Evolutionary conservation across 2,113 vertebrate genomes (phyloP).

Genomic region (Bos indicus): DNA sequence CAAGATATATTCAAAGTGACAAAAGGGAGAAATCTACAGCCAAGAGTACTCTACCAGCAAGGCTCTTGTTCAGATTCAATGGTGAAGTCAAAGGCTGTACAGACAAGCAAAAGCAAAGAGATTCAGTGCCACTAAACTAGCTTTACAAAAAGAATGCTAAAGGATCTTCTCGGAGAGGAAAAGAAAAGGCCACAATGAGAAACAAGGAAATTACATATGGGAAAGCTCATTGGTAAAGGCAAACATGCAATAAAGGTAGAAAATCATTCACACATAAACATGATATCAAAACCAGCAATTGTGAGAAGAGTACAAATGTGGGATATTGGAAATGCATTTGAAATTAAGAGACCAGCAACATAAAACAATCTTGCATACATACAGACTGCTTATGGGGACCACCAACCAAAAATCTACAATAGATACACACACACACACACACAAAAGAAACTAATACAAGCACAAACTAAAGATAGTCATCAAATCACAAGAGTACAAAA

Average conservation of each 20-base stretch:
- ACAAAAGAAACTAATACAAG: not conserved
- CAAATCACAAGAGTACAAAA: not conserved
- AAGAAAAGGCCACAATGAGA: not conserved
- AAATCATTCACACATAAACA: not conserved
- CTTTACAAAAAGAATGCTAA: not conserved
- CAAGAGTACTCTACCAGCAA: not conserved
- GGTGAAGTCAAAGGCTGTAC: not conserved
- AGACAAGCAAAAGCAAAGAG: not conserved
- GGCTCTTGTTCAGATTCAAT: not conserved
- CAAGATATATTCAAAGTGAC: not conserved
- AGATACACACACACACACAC: not conserved
- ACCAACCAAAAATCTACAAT: not conserved
- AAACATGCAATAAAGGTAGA: not conserved
- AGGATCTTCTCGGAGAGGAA: not conserved
- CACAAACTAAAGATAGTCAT: not conserved
- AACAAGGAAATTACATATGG: not conserved
- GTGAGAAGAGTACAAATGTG: not conserved
- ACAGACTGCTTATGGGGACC: not conserved
- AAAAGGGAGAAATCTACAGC: not conserved
- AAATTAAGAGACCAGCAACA: not conserved
- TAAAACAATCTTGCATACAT: not conserved
- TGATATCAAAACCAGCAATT: not conserved
- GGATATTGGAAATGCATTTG: not conserved
- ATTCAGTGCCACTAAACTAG: not conserved
- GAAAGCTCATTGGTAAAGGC: not conserved